Evolutionary conservation across 1,140 invertebrate species (phyloP), one percentile per base, ranked within the genome.

Genomic region (Bicyclus anynana): DNA sequence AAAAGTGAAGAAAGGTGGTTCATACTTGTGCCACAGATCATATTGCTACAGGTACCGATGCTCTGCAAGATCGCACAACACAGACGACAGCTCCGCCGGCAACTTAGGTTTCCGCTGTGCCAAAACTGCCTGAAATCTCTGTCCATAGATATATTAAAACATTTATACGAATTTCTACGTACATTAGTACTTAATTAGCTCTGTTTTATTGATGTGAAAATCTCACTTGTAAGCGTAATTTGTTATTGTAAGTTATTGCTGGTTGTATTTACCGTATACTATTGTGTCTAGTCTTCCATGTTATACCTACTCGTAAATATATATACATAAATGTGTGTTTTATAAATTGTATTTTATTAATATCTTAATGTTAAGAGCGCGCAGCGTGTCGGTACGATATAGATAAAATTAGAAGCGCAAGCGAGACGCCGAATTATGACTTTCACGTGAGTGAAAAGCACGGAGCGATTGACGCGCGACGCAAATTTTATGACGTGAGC

Each of bases 1-100:
- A 67, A 96, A 95, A 84, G 97, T 99, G 1, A 99, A 99, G 80
- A 99, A 99, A 91, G 97, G 98, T 48, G 98, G 98, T 0, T 99
- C 97, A 0, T 99, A 95, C 82, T 90, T 98, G 72, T 99, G 97
- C 72, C 97, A 98, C 69, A 90, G 95, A 76, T 94, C 92, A 1
- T 98, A 97, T 78, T 99, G 97, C 83, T 98, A 95, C 85, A 91
- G 97, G 51, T 98, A 99, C 74, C 90, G 97, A 62, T 99, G 97
- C 89, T 97, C 94, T 5, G 96, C 97, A 0, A 90, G 98, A 52
- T 97, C 97, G 67, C 95, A 97, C 84, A 99, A 98, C 80, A 98
- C 97, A 1, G 94, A 94, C 42, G 97, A 99, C 72, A 97, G 96
- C 65, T 95, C 96, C 2, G 94, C 97, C 21, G 93, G 94, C n/a